Percentiles rank a stretch among this genome's conserved stretches.
phyloP scores from a whole-genome alignment of 2,113 vertebrate genomes.

The Panthera uncia region DNA sequence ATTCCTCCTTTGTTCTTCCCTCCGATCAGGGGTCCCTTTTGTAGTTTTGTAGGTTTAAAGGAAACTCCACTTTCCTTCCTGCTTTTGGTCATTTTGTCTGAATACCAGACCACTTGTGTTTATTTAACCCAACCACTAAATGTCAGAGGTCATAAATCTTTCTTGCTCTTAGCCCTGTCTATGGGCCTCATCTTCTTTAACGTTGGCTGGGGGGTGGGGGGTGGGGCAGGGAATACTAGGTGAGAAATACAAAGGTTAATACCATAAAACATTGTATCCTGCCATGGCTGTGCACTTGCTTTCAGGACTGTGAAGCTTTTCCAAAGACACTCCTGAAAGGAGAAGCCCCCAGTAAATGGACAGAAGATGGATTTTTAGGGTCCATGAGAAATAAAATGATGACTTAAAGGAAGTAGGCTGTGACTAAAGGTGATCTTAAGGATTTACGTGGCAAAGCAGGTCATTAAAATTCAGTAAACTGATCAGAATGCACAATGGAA shows the following conservation, averaged over 20 bases:
- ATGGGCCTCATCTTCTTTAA: background rate
- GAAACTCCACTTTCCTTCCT: background rate
- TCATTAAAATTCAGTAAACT: background rate
- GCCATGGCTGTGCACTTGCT: background rate
- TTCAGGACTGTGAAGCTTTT: background rate
- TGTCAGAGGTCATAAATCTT: background rate
- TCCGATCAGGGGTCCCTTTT: background rate
- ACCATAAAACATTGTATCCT: background rate
- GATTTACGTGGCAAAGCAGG: background rate
- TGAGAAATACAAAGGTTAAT: background rate
- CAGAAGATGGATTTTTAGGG: background rate
- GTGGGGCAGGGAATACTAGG: background rate
- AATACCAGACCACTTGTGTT: background rate
- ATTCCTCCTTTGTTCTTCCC: background rate
- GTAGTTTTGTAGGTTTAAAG: background rate
- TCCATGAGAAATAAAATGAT: background rate
- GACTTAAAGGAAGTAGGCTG: background rate
- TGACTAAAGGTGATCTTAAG: background rate
- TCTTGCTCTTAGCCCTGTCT: background rate
- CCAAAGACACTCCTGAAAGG: background rate
- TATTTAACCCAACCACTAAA: background rate
- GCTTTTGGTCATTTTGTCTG: background rate
- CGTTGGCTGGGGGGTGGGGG: background rate
- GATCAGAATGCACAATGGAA: background rate
- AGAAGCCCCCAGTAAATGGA: background rate